Evolutionary conservation across 2,888 invertebrate species (phyloP).

Genomic region (Muscina levida): DNA sequence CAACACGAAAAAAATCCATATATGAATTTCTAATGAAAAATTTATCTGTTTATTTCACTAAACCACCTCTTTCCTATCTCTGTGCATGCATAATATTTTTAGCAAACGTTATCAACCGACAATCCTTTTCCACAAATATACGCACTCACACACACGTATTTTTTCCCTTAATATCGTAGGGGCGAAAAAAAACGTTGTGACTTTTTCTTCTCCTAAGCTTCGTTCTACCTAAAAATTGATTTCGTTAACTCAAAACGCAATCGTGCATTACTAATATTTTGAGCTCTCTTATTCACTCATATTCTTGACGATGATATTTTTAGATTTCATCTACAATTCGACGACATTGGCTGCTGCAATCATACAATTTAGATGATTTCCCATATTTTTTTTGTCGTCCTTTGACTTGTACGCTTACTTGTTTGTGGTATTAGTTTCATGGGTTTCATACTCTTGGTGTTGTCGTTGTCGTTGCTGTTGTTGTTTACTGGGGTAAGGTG

Average conservation of each 20-base stretch:
- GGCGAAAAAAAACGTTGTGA: not conserved
- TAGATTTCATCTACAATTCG: conserved; percentile 29
- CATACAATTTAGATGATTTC: conserved; percentile 28
- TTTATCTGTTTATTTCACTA: no score
- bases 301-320: not conserved
- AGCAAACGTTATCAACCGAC: no score
- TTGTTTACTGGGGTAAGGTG: not conserved
- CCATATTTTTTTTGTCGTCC: not conserved
- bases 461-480: no score
- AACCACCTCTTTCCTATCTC: no score
- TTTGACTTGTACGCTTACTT: not conserved
- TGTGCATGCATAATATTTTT: no score
- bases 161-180: not conserved
- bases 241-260: conserved; percentile 54
- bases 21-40: no score
- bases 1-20: no score
- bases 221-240: conserved; percentile 39
- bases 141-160: no score
- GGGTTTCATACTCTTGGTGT: not conserved
- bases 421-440: conserved; percentile 20
- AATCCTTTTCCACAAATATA: no score
- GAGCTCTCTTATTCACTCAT: conserved; percentile 9
- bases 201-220: conserved; percentile 1
- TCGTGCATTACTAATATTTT: conserved; percentile 60
- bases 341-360: conserved; percentile 3